Evolutionary conservation across 1,140 invertebrate genomes (phyloP), one percentile per base, ranked within the genome.

Genomic region (Drosophila simulans): DNA sequence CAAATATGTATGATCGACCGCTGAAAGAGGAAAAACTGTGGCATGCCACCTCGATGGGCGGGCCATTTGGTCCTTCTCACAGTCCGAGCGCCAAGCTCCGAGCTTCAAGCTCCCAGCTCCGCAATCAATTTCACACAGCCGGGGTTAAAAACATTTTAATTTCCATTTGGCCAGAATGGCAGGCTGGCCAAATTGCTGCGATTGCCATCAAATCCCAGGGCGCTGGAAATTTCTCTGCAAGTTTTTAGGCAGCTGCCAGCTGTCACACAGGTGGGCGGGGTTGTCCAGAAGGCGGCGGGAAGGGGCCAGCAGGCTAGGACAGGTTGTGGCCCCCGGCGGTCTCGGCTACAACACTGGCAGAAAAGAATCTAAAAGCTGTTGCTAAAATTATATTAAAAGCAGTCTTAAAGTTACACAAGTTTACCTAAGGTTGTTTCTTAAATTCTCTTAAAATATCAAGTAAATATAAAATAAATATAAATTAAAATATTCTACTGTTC

Each of bases 221-320:
- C 84, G 49, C 56, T 74, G 78, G 62, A 68, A 82, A 68, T 62
- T 88, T 66, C 73, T 80, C 59, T 66, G 70, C 62, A 76, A 68
- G 77, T 88, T 86, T 88, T 76, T 79, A 79, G 83, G 84, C 79
- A 86, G 83, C 83, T 86, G 83, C 83, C 83, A 86, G 69, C 79
- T 86, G 83, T 86, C 83, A 88, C 64, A 79, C 54, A 77, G 55
- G 75, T 72, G 75, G 79, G 65, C 56, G 73, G 49, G 34, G 22
- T 20, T 1, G 51, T 3, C 7, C 20, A 7, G 52, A 15, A 5
- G 27, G 27, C 10, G n/a, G 27, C 37, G 22, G 13, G 22, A 15
- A 22, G 17, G 53, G 37, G 22, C 17, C 52, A 49, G 17, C 22
- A 56, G 56, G 49, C 43, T 52, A 63, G 72, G 25, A 45, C 60